Conservation (phyloP, 2,888 invertebrate genomes). For the Metellina segmentata region DNA sequence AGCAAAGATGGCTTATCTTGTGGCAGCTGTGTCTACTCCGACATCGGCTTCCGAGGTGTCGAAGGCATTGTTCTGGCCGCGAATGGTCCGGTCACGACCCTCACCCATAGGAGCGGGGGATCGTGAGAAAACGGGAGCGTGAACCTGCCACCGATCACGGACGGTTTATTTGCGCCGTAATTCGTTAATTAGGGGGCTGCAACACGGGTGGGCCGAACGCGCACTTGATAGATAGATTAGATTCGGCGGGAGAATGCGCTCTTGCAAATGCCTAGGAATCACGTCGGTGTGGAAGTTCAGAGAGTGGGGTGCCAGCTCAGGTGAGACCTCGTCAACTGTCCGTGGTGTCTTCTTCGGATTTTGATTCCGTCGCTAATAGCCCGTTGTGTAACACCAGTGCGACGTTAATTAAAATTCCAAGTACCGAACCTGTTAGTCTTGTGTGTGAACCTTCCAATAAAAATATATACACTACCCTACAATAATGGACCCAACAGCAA, state of each 20-base stretch:
- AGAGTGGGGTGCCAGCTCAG: too few relatives aligned
- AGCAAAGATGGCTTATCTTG: neutral
- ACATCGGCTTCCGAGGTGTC: constrained; percentile 12
- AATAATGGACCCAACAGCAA: too few relatives aligned
- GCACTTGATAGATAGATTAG: neutral
- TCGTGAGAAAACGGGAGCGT: constrained; percentile 43
- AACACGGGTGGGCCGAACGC: constrained; percentile 47
- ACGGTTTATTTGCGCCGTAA: constrained; percentile 41
- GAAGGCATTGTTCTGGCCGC: constrained; percentile 46
- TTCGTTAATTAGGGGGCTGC: constrained; percentile 53
- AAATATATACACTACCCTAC: too few relatives aligned
- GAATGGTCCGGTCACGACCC: constrained; percentile 53
- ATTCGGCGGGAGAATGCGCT: constrained; percentile 1
- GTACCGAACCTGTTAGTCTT: too few relatives aligned
- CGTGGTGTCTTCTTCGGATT: too few relatives aligned
- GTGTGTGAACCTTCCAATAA: too few relatives aligned
- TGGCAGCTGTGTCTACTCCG: too few relatives aligned
- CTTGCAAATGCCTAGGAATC: neutral
- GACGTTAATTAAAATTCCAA: too few relatives aligned
- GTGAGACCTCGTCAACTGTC: too few relatives aligned
- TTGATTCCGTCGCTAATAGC: too few relatives aligned
- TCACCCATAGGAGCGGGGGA: neutral
- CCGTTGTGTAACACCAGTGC: too few relatives aligned
- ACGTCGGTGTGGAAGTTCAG: too few relatives aligned
- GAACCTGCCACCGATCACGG: constrained; percentile 52